phyloP scores from a whole-genome alignment of 2,113 vertebrate species.

The Prolemur simus region DNA sequence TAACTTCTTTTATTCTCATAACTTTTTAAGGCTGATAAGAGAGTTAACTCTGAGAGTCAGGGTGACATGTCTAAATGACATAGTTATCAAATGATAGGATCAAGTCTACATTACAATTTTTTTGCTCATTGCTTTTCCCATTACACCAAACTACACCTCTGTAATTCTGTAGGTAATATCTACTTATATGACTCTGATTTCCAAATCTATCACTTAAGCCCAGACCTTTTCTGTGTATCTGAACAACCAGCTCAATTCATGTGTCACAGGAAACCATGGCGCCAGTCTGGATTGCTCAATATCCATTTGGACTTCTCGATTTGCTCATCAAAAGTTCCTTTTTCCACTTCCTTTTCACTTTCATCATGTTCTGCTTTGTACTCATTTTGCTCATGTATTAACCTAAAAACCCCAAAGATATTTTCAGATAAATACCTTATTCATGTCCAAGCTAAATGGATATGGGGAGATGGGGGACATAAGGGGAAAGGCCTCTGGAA shows the following conservation, averaged over 20 bases:
- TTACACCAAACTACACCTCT: not conserved
- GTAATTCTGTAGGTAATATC: not conserved
- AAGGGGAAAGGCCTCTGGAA: not conserved
- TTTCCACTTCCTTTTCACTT: not conserved
- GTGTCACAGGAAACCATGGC: not conserved
- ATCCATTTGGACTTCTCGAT: not conserved
- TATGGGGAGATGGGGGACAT: not conserved
- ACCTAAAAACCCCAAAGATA: not conserved
- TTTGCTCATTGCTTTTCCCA: not conserved
- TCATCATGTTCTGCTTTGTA: not conserved
- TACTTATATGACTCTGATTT: not conserved
- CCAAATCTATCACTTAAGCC: not conserved
- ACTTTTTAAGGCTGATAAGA: not conserved
- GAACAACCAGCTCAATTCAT: not conserved
- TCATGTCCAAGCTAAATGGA: not conserved
- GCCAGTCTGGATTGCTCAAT: not conserved
- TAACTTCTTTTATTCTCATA: not conserved
- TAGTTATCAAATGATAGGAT: not conserved
- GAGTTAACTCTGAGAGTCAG: not conserved
- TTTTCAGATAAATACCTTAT: not conserved
- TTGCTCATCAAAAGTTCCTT: conserved; percentile 4
- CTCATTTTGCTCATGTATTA: not conserved
- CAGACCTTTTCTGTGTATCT: not conserved
- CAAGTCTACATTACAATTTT: not conserved
- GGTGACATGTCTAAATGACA: not conserved